Base-by-base conservation (phyloP, 1,140 invertebrate species). In the Pogonomyrmex californicus region DNA sequence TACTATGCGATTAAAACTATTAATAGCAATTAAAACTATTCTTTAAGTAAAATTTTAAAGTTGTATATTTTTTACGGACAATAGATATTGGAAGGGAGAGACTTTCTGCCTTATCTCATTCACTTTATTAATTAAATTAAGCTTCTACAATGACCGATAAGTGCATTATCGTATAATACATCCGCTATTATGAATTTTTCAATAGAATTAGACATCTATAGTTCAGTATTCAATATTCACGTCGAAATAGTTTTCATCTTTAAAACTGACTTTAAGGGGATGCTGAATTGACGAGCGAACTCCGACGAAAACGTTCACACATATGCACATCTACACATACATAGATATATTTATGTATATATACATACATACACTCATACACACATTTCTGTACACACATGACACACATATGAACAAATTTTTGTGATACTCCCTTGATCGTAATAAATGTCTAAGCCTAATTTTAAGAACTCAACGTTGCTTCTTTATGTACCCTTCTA, bases 41-140 rank as follows among this genome's bases (percentile, higher is more conserved):
- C 23, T 33, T 36, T 62, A 56, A 44, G 14, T 51, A 10, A 56
- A 63, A 68, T 56, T 70, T 51, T 10, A 54, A 10, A 10, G 0
- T 47, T 36, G 17, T 1, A 73, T 60, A 23, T 82, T 47, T 70
- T 68, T 41, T n/a, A 12, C 33, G 17, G 5, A 60, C 30, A 49
- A 38, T 5, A 73, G 17, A 49, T 82, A 73, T 47, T 12, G 17
- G 10, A 36, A 9, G 1, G 36, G 23, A 23, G 23, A 7, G 9
- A 51, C 23, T 71, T 73, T n/a, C 36, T 81, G 63, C 14, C 10
- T 58, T 81, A 81, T 81, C 63, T 44, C 6, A 17, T 23, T 36
- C 6, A 17, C 2, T 12, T 49, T 60, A 36, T n/a, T 56, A 60
- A 58, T 71, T 60, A 51, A 82, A 82, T 71, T 58, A 71, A 58